Conservation (phyloP, 1,140 invertebrate genomes). For the Conus betulinus region DNA sequence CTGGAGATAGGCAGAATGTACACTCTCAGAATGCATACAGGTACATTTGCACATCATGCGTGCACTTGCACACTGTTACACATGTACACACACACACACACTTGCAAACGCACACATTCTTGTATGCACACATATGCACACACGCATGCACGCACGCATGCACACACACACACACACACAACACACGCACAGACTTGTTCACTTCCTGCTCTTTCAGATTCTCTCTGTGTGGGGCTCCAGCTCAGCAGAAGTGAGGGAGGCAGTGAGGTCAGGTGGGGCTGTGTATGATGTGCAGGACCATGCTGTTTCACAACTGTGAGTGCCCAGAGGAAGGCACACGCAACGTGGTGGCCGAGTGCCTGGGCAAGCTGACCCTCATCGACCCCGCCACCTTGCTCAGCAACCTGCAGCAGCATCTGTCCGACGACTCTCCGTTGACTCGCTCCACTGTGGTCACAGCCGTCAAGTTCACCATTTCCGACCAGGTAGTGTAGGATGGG, state of each 20-base stretch:
- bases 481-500: constrained; percentile 78
- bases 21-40: too few relatives aligned
- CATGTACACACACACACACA: not conserved
- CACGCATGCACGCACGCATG: not conserved
- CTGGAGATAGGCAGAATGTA: too few relatives aligned
- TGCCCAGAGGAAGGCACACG: constrained; percentile 96
- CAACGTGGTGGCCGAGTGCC: constrained; percentile 98
- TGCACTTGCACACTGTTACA: not conserved
- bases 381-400: constrained; percentile 84
- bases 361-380: constrained; percentile 97
- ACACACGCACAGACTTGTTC: not conserved
- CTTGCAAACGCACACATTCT: not conserved
- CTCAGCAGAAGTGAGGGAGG: too few relatives aligned
- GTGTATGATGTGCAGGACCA: constrained; percentile 66
- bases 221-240: too few relatives aligned
- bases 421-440: constrained; percentile 85
- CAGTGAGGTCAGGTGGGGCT: too few relatives aligned
- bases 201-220: too few relatives aligned
- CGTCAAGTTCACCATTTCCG: constrained; percentile 98
- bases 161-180: not conserved
- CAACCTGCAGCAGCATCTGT: constrained; percentile 71
- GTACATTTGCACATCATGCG: too few relatives aligned
- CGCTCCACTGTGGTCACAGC: constrained; percentile 98
- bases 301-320: constrained; percentile 94
- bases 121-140: not conserved